Percentiles rank a stretch among this genome's conserved stretches.
Conservation (phyloP, 2,113 vertebrate genomes). For the Hylia prasina region DNA sequence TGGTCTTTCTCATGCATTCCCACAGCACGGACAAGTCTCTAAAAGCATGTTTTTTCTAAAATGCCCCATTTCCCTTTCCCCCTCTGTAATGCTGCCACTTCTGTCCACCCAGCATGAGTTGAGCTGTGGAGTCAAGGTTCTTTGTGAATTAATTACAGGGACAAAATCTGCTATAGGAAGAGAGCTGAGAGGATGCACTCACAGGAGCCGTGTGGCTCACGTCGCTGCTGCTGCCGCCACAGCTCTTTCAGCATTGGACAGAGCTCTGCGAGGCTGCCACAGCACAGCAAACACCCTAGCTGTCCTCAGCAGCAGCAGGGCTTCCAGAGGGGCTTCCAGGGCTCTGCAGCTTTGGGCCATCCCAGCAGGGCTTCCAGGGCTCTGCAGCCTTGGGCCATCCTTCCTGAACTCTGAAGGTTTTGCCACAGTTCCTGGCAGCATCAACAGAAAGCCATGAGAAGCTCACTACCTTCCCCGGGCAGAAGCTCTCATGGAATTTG, state of each 20-base stretch:
- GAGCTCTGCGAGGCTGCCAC: not conserved
- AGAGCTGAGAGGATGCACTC: not conserved
- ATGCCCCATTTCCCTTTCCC: not conserved
- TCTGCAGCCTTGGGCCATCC: fast-evolving
- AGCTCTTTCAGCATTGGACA: not conserved
- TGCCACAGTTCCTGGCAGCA: not conserved
- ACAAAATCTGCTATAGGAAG: not conserved
- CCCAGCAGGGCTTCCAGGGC: not conserved
- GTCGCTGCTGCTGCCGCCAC: fast-evolving
- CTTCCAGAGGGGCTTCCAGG: not conserved
- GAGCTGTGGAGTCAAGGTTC: not conserved
- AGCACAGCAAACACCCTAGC: fast-evolving
- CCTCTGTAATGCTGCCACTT: not conserved
- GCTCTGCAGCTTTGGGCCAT: not conserved
- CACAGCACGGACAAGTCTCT: not conserved
- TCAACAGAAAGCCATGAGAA: fast-evolving
- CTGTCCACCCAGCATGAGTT: not conserved
- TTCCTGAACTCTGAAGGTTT: not conserved
- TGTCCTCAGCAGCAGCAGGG: not conserved
- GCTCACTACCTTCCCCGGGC: not conserved
- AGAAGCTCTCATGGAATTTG: not conserved
- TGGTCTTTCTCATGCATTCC: not conserved
- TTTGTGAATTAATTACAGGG: not conserved
- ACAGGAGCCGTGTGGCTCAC: not conserved
- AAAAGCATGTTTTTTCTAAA: not conserved